Conservation (phyloP, 1,140 invertebrate genomes). For the Protaetia brevitarsis region DNA sequence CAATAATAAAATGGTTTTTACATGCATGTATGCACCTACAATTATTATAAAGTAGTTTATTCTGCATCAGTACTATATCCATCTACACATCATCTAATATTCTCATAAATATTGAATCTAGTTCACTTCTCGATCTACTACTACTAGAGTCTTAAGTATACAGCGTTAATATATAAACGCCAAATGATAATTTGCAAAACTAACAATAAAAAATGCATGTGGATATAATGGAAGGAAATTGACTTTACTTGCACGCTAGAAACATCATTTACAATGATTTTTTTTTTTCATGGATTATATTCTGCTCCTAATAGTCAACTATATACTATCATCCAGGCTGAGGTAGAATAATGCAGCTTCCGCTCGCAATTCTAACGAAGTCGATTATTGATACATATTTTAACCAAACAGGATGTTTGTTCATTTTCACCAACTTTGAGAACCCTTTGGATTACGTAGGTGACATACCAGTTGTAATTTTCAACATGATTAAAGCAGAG, state of each 20-base stretch:
- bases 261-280: background rate
- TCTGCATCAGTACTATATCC: no score
- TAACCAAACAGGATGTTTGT: constrained; percentile 29
- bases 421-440: constrained; percentile 30
- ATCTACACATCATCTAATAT: no score
- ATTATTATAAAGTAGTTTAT: no score
- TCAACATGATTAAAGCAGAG: constrained; percentile 14
- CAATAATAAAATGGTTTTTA: no score
- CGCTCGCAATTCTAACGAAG: constrained; percentile 24
- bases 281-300: background rate
- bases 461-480: constrained; percentile 24
- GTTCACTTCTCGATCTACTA: no score
- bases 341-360: background rate
- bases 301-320: background rate
- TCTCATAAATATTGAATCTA: no score
- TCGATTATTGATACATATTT: constrained; percentile 35
- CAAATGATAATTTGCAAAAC: background rate
- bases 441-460: constrained; percentile 30
- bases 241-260: background rate
- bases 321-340: background rate
- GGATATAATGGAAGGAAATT: background rate
- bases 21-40: no score
- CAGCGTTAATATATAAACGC: no score
- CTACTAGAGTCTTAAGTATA: no score
- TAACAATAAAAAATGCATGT: background rate